These are phyloP conservation scores for Torymus tubicola DNA, from an alignment of 2,888 invertebrate genomes.

Conservation along the genomic window DNA sequence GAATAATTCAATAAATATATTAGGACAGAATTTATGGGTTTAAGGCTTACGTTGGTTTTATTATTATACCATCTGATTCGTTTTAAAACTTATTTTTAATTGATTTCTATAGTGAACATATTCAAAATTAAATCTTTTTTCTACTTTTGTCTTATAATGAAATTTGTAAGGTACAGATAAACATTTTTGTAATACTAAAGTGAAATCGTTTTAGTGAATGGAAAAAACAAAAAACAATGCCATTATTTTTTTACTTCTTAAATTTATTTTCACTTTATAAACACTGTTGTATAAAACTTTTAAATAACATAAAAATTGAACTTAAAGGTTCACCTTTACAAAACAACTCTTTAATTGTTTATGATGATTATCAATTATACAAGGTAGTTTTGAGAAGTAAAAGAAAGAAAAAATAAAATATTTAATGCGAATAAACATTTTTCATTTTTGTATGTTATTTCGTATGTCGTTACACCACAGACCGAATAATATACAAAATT, in stretches of 20 bases:
- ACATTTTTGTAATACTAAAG: too few species aligned
- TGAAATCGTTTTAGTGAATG: background rate
- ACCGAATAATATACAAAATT: slow-evolving; percentile 35
- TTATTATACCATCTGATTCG: too few species aligned
- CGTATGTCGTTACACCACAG: slow-evolving; percentile 21
- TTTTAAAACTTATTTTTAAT: too few species aligned
- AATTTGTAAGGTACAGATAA: too few species aligned
- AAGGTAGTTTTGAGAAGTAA: slow-evolving; percentile 21
- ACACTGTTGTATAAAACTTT: slow-evolving; percentile 52
- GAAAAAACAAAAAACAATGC: background rate
- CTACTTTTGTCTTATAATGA: too few species aligned
- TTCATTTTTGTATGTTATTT: slow-evolving; percentile 12
- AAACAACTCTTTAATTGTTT: slow-evolving; percentile 12
- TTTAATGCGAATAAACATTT: too few species aligned
- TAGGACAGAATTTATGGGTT: too few species aligned
- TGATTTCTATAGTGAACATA: too few species aligned
- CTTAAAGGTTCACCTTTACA: slow-evolving; percentile 18
- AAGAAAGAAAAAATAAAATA: slow-evolving; percentile 13
- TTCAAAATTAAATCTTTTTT: too few species aligned
- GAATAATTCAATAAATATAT: too few species aligned
- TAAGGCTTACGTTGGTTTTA: too few species aligned
- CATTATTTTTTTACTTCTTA: slow-evolving; percentile 19
- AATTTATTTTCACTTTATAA: slow-evolving; percentile 54
- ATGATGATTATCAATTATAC: slow-evolving; percentile 8
- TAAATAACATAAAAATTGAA: slow-evolving; percentile 46